These are phyloP conservation scores for Drosophila truncata DNA, from an alignment of 1,140 invertebrate species.

Conservation along the genomic window DNA sequence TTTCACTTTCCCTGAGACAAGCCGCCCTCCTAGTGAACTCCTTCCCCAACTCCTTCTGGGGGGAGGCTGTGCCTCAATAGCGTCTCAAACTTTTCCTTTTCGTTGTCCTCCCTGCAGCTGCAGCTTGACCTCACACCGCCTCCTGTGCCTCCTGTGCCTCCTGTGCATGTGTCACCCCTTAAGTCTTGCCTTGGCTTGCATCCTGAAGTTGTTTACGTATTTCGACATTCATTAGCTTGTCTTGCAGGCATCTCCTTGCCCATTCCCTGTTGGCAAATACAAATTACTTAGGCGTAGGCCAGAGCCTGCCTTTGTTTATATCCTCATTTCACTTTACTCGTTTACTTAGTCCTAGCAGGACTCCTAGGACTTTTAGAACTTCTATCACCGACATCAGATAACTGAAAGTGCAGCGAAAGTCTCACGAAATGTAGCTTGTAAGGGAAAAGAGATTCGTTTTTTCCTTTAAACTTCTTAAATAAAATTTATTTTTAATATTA, in stretches of 20 bases:
- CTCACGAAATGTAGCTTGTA: too few species aligned
- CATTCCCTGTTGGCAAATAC: not conserved
- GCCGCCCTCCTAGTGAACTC: not conserved
- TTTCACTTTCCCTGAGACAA: conserved; percentile 65
- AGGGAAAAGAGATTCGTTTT: not conserved
- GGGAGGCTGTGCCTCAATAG: conserved; percentile 54
- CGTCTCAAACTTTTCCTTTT: conserved; percentile 72
- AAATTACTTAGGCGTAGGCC: conserved; percentile 40
- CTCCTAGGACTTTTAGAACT: not conserved
- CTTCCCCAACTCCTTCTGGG: not conserved
- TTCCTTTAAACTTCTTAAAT: not conserved
- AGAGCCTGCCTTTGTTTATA: conserved; percentile 9
- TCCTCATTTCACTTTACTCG: conserved; percentile 28
- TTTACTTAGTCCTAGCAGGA: not conserved
- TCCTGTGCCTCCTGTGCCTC: too few species aligned
- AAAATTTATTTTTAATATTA: not conserved
- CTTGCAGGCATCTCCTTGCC: not conserved
- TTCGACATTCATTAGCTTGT: conserved; percentile 72
- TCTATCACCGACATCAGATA: not conserved
- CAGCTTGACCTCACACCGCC: conserved; percentile 24
- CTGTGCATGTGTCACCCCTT: not conserved
- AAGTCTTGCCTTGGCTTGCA: conserved; percentile 4
- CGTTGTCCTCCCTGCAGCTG: conserved; percentile 20
- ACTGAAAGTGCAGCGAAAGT: too few species aligned
- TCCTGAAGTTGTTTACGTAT: conserved; percentile 17